These are phyloP conservation scores for Teinopalpus imperialis DNA, from an alignment of 2,888 invertebrate species.

Conservation along the genomic window DNA sequence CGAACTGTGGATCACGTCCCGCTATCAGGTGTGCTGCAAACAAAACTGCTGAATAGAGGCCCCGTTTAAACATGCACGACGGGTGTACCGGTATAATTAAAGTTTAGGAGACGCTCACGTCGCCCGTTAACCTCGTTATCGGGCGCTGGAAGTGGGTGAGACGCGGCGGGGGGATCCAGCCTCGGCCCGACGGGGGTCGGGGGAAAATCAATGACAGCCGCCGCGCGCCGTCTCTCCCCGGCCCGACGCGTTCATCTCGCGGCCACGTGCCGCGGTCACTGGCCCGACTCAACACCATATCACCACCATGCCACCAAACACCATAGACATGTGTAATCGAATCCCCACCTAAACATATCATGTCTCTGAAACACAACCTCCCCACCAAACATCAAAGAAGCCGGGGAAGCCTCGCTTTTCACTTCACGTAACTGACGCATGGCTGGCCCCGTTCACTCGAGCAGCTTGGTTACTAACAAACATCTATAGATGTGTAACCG, in stretches of 20 bases:
- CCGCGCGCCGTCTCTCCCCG: conserved; percentile 79
- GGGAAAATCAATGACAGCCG: conserved; percentile 82
- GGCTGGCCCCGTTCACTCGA: conserved; percentile 27
- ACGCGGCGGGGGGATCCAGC: conserved; percentile 68
- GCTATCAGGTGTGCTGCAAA: conserved; percentile 76
- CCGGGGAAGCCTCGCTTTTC: conserved; percentile 29
- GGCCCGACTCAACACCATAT: conserved; percentile 58
- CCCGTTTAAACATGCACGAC: conserved; percentile 80
- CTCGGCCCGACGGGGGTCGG: conserved; percentile 61
- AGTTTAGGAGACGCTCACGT: conserved; percentile 82
- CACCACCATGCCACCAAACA: conserved; percentile 31
- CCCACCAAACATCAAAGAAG: conserved; percentile 31
- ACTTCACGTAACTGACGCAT: conserved; percentile 31
- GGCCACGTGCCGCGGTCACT: conserved; percentile 79
- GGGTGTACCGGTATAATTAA: conserved; percentile 81
- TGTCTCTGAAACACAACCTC: conserved; percentile 24
- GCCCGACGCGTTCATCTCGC: conserved; percentile 79
- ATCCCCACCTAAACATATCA: conserved; percentile 7
- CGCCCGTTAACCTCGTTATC: conserved; percentile 83
- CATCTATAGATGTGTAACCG: conserved; percentile 40
- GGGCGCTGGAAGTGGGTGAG: conserved; percentile 82
- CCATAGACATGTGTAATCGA: conserved; percentile 15
- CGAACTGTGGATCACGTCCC: conserved; percentile 61
- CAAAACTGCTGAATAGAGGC: conserved; percentile 76
- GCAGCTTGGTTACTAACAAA: conserved; percentile 39